These are phyloP conservation scores for Origma solitaria DNA, from an alignment of 2,113 vertebrate species.

Conservation along the genomic window DNA sequence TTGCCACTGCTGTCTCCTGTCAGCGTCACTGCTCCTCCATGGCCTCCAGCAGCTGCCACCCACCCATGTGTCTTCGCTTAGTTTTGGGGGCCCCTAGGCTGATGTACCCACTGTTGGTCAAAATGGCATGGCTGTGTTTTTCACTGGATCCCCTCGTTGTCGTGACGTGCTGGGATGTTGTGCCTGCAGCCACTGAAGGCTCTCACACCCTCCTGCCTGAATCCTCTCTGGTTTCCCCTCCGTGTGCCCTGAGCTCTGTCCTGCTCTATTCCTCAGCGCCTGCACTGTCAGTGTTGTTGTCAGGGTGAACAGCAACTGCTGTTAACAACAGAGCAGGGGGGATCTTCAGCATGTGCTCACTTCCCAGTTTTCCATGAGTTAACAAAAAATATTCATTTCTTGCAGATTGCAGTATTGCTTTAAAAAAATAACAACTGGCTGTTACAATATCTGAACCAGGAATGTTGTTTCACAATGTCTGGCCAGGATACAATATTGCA, in stretches of 20 bases:
- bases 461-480: constrained; percentile 32
- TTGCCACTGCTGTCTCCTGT: background rate
- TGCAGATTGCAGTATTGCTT: constrained; percentile 1
- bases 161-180: background rate
- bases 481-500: background rate
- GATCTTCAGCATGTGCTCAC: background rate
- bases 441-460: background rate
- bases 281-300: accelerated
- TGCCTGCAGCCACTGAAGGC: background rate
- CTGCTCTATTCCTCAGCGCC: accelerated
- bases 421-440: background rate
- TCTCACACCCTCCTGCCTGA: background rate
- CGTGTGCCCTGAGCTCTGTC: accelerated
- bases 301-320: background rate
- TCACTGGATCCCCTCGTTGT: accelerated
- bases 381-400: background rate
- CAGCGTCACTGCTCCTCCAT: background rate
- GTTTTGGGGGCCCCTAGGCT: background rate
- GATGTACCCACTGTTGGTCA: background rate
- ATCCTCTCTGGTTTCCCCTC: background rate
- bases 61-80: background rate
- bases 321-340: accelerated
- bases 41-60: background rate
- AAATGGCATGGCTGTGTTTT: background rate
- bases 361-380: constrained; percentile 9